phyloP scores from a whole-genome alignment of 2,797 vertebrate genomes.

The Hyperoplus lanceolatus region DNA sequence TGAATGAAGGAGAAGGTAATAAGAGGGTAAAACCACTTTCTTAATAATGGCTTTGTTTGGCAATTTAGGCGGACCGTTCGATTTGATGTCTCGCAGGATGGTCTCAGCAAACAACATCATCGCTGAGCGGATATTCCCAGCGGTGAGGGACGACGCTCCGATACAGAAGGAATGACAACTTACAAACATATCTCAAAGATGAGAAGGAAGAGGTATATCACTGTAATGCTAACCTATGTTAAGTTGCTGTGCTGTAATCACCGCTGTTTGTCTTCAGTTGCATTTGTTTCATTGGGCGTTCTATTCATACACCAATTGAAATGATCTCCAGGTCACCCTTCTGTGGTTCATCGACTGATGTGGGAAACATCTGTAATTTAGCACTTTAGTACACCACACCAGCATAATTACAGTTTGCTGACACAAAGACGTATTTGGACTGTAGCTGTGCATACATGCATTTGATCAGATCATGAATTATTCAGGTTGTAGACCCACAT shows the following conservation, averaged over 20 bases:
- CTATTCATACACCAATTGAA: not conserved
- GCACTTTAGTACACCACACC: not conserved
- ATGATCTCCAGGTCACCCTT: not conserved
- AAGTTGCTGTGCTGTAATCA: conserved; percentile 37
- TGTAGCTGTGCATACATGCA: not conserved
- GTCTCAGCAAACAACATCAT: conserved; percentile 90
- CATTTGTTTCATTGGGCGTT: conserved; percentile 22
- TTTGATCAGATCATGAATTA: conserved; percentile 5
- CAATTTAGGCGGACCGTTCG: conserved; percentile 89
- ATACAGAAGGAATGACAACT: conserved; percentile 36
- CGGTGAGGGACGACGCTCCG: conserved; percentile 86
- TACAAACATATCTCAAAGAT: not conserved
- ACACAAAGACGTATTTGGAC: not conserved
- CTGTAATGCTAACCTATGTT: conserved; percentile 21
- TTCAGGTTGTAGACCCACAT: not conserved
- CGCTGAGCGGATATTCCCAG: conserved; percentile 87
- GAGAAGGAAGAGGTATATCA: not conserved
- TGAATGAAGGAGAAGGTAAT: not conserved
- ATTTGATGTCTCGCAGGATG: conserved; percentile 96
- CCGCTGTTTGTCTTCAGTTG: conserved; percentile 10
- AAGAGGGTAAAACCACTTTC: not conserved
- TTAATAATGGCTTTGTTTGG: conserved; percentile 41
- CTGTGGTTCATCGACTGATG: not conserved
- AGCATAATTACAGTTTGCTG: too few species aligned
- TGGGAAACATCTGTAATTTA: conserved; percentile 24